Percentiles rank a stretch among this genome's conserved stretches.
phyloP scores from a whole-genome alignment of 2,113 vertebrate species.

The Aptenodytes forsteri region DNA sequence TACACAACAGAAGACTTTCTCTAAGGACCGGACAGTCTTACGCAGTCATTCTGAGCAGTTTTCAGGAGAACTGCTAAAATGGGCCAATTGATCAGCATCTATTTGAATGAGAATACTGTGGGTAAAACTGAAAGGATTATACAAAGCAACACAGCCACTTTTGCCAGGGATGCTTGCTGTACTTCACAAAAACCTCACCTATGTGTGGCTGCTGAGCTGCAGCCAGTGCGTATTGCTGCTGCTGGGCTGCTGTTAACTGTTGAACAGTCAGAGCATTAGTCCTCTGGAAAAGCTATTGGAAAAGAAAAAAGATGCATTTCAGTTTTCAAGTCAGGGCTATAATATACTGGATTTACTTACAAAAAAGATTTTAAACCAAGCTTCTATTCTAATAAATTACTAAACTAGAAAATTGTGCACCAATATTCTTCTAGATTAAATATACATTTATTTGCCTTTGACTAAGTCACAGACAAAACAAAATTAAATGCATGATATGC shows the following conservation, averaged over 20 bases:
- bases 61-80: not conserved
- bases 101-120: not conserved
- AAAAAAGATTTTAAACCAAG: not conserved
- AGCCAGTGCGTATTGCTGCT: slow-evolving; percentile 94
- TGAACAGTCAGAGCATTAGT: slow-evolving; percentile 91
- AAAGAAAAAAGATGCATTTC: not conserved
- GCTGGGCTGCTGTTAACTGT: slow-evolving; percentile 93
- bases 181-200: slow-evolving; percentile 75
- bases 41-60: not conserved
- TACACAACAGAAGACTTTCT: not conserved
- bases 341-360: not conserved
- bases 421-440: not conserved
- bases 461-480: not conserved
- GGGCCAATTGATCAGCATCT: not conserved
- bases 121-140: not conserved
- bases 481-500: not conserved
- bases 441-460: not conserved
- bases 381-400: not conserved
- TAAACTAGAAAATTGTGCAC: not conserved
- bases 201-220: slow-evolving; percentile 96
- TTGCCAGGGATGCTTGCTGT: not conserved
- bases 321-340: not conserved
- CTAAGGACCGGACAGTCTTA: not conserved
- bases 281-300: slow-evolving; percentile 90
- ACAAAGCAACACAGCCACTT: not conserved